Base-by-base conservation (phyloP, 2,797 vertebrate species). In the Sternotherus odoratus region DNA sequence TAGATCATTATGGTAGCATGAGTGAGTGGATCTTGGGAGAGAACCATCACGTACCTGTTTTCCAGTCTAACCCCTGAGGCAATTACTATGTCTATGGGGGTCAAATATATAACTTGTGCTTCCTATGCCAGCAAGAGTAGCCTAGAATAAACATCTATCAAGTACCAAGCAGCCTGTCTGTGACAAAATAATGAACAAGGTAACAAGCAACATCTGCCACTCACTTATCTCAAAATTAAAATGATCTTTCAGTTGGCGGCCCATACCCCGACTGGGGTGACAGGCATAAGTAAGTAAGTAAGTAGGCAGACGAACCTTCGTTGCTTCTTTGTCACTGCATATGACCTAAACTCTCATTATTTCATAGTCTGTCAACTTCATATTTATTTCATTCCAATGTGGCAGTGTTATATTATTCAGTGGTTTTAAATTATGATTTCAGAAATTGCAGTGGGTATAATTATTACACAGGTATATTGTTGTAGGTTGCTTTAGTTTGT, bases 331-430 rank as follows among this genome's bases (percentile, higher is more conserved):
- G 63, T 69, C 39, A 3, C 2, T 36, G 50, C 92, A 74, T 33
- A 56, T 83, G 88, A 94, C 95, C 77, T 90, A 85, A 91, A 24
- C 51, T 79, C 72, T 51, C 19, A 4, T 90, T 87, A 82, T 92
- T 97, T 93, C 85, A 77, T 66, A 91, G 92, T 83, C 91, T 91
- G 74, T 56, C 91, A 94, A 63, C 80, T 75, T 94, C 79, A 72
- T 12, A 3, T 12, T 74, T 77, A 87, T 93, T 91, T 92, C 88
- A 79, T 92, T 53, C 77, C 49, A 91, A n/a, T 53, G 66, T 69
- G 36, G 66, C 36, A 69, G 21, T 69, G 84, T 60, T 75, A 48
- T 51, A 81, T 43, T 77, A 51, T 83, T 82, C 19, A 54, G 2
- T 74, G 63, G 33, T 79, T 79, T 88, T 43, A 75, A 54, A 78